These are phyloP conservation scores for Leucoraja erinaceus DNA, from an alignment of 2,113 vertebrate species.

Conservation along the genomic window DNA sequence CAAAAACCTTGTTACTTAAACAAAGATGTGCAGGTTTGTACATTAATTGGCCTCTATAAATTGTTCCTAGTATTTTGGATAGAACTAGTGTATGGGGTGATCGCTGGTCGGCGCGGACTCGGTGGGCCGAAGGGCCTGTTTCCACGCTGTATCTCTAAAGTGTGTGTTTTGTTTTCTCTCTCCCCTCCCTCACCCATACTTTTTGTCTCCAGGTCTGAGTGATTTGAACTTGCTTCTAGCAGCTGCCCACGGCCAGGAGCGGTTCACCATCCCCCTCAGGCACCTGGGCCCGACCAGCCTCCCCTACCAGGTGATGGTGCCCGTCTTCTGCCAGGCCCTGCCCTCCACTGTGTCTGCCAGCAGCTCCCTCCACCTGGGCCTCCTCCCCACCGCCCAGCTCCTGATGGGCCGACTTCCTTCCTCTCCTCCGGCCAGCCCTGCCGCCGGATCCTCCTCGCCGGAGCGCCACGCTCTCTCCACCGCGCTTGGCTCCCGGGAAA, in stretches of 20 bases:
- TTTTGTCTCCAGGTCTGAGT: conserved; percentile 55
- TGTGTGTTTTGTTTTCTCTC: too few relatives aligned
- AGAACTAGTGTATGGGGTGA: too few relatives aligned
- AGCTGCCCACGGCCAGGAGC: conserved; percentile 54
- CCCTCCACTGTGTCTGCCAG: conserved; percentile 45
- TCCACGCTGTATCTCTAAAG: neutral
- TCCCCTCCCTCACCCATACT: conserved; percentile 22
- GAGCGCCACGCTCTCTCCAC: conserved; percentile 48
- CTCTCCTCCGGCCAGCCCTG: conserved; percentile 45
- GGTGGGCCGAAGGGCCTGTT: neutral
- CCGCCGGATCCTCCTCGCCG: neutral
- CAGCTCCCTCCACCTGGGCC: conserved; percentile 56
- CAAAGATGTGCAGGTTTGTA: too few relatives aligned
- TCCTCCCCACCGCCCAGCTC: conserved; percentile 57
- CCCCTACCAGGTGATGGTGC: conserved; percentile 71
- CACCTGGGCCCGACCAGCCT: conserved; percentile 62
- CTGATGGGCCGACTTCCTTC: conserved; percentile 57
- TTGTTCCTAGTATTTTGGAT: too few relatives aligned
- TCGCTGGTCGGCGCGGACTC: too few relatives aligned
- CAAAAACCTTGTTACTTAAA: too few relatives aligned
- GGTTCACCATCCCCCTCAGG: conserved; percentile 50
- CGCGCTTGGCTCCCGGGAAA: conserved; percentile 44
- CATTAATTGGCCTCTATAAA: too few relatives aligned
- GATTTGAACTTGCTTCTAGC: conserved; percentile 71
- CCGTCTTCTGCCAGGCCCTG: conserved; percentile 62